Evolutionary conservation across 2,888 invertebrate species (phyloP), one percentile per base, ranked within the genome.

Genomic region (Rhabditoides inermis): DNA sequence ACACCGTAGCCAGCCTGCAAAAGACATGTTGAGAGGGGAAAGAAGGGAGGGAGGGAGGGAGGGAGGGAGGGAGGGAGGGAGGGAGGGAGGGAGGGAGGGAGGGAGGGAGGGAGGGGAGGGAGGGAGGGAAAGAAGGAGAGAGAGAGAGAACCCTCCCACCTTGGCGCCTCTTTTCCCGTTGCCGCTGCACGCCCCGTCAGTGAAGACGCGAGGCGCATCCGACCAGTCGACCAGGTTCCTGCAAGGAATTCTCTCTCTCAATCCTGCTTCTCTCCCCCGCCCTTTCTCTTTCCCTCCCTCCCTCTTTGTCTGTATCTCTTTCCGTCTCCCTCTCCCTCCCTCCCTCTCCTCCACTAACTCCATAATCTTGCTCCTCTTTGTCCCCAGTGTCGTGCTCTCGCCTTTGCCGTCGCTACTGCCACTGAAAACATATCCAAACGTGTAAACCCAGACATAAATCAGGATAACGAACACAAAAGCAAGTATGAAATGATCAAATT

Each of bases 1-100:
- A 94, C 88, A 2, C 95, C 95, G 53, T 35, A 57, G 10, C 60
- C 60, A 5, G 57, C 57, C 60, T 58, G 27, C 25, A 51, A 45
- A n/a, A 35, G 7, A 32, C 40, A 12, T 52, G 15, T 48, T 27
- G 23, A 20, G 32, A 32, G 15, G 15, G 10, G 32, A 15, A 15
- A 32, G 15, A 15, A 7, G 10, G 15, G 15, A 7, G 7, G 32
- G 10, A 7, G 15, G 7, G 7, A 32, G 7, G 32, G 15, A 32
- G 10, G 15, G 15, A 32, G 15, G 32, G 7, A 10, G 7, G 7
- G 15, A 15, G 15, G 15, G 10, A 32, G 15, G 15, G 15, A 7
- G 15, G 15, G 15, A 32, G 32, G n/a, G n/a, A n/a, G n/a, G n/a
- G n/a, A n/a, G n/a, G n/a, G n/a, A n/a, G n/a, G n/a, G n/a, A n/a